Conservation (phyloP, 2,113 vertebrate species). For the Tenebrosternarchus preto region DNA sequence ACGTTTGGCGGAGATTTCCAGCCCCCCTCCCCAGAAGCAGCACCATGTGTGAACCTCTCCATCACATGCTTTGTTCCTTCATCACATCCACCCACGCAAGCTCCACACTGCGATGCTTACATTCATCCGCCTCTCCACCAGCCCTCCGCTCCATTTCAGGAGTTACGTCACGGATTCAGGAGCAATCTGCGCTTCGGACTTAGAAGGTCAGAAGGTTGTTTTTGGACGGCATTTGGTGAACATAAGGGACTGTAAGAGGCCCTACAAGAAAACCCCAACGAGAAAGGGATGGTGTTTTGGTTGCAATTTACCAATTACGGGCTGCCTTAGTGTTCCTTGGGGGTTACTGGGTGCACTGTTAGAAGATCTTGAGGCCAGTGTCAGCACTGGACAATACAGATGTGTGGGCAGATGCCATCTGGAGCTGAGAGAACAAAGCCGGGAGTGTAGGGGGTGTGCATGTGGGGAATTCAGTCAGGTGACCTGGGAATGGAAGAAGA, state of each 20-base stretch:
- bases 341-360: slow-evolving; percentile 58
- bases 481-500: slow-evolving; percentile 69
- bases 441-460: slow-evolving; percentile 54
- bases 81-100: slow-evolving; percentile 74
- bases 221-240: neutral
- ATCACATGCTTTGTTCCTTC: slow-evolving; percentile 74
- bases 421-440: slow-evolving; percentile 84
- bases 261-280: neutral
- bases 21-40: slow-evolving; percentile 9
- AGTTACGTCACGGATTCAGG: slow-evolving; percentile 29
- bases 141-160: slow-evolving; percentile 57
- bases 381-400: slow-evolving; percentile 80
- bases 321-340: slow-evolving; percentile 26
- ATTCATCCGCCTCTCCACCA: slow-evolving; percentile 46
- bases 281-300: neutral
- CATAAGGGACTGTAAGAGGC: neutral
- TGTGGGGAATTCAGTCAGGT: slow-evolving; percentile 61
- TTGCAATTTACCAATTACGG: slow-evolving; percentile 37
- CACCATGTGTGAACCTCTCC: slow-evolving; percentile 56
- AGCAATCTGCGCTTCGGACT: neutral
- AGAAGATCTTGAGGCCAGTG: slow-evolving; percentile 68
- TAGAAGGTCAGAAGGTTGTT: neutral
- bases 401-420: slow-evolving; percentile 96
- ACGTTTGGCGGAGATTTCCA: slow-evolving; percentile 21
- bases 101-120: slow-evolving; percentile 60